Evolutionary conservation across 2,797 vertebrate genomes (phyloP).

Genomic region (Lepilemur ruficaudatus): DNA sequence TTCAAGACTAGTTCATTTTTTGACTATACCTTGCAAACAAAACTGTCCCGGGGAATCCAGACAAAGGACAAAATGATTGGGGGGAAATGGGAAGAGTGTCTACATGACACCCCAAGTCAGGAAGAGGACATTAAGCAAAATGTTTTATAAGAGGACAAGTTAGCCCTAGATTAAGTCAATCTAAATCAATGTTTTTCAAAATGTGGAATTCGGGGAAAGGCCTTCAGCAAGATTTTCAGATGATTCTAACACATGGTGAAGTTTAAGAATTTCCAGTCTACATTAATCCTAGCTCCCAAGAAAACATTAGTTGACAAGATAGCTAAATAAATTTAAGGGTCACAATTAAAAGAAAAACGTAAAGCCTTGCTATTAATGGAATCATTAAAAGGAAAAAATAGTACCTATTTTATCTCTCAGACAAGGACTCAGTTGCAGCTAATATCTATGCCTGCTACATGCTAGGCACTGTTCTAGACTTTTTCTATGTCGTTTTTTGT

Average conservation of each 20-base stretch:
- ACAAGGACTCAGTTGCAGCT: background rate
- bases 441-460: background rate
- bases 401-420: background rate
- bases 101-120: background rate
- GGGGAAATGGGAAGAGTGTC: background rate
- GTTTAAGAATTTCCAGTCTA: background rate
- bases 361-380: background rate
- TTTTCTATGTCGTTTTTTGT: background rate
- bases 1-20: background rate
- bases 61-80: background rate
- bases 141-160: background rate
- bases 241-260: background rate
- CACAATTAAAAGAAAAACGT: background rate
- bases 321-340: background rate
- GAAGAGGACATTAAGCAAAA: background rate
- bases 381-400: background rate
- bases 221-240: background rate
- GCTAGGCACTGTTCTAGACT: background rate
- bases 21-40: background rate
- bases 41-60: background rate
- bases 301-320: background rate
- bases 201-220: background rate
- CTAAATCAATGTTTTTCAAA: background rate
- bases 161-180: background rate
- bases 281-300: background rate